A percentile compares a stretch with the other conserved stretches of the same genome.
Evolutionary conservation across 2,888 invertebrate genomes (phyloP).

Genomic region (Stenolophus ochropezus): DNA sequence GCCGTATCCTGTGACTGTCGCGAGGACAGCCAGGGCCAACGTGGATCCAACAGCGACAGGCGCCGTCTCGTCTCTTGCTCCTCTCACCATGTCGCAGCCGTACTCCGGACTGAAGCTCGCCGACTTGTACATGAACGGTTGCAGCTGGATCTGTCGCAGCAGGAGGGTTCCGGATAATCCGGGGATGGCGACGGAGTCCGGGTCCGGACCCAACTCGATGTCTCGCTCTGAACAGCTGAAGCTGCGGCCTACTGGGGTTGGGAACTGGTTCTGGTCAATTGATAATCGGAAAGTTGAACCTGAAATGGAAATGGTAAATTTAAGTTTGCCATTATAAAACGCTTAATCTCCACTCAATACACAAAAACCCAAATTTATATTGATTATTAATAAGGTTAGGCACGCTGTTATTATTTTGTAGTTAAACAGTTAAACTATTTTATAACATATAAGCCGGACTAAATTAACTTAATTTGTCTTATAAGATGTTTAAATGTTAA

Average conservation of each 20-base stretch:
- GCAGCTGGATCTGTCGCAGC: conserved; percentile 78
- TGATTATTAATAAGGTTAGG: no score
- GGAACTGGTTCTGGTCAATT: conserved; percentile 81
- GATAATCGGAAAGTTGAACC: conserved; percentile 69
- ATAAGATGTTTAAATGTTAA: no score
- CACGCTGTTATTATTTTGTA: no score
- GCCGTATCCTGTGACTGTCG: conserved; percentile 89
- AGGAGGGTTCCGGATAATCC: conserved; percentile 69
- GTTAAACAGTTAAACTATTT: no score
- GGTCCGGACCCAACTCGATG: conserved; percentile 76
- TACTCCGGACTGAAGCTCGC: conserved; percentile 82
- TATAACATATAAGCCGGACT: no score
- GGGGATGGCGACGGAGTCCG: conserved; percentile 68
- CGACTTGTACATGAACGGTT: conserved; percentile 92
- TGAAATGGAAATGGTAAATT: conserved; percentile 43
- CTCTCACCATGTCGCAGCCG: conserved; percentile 78
- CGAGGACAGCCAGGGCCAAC: conserved; percentile 86
- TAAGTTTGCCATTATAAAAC: no score
- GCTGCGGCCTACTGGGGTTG: conserved; percentile 91
- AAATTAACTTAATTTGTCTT: no score
- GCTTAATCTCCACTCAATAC: no score
- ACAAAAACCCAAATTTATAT: no score
- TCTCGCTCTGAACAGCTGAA: conserved; percentile 85
- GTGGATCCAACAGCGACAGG: conserved; percentile 90
- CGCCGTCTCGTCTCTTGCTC: conserved; percentile 86